Evolutionary conservation across 2,113 vertebrate species (phyloP).

Genomic region (Podarcis cretensis): DNA sequence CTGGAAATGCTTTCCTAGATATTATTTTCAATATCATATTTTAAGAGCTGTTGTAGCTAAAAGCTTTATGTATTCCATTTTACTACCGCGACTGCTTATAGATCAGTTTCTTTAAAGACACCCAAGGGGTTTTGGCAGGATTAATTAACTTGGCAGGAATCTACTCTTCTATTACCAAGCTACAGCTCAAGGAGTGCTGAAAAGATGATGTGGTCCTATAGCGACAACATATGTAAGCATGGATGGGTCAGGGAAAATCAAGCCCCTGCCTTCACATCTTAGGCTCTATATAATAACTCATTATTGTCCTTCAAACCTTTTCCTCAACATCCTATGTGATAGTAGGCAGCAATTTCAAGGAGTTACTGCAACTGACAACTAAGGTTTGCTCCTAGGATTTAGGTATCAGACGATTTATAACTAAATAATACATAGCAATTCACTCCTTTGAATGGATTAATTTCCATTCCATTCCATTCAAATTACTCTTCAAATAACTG

Average conservation of each 20-base stretch:
- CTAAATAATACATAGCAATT: conserved; percentile 2
- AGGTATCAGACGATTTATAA: neutral
- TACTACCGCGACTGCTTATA: neutral
- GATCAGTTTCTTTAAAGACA: conserved; percentile 21
- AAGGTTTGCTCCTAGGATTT: neutral
- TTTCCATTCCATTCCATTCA: fast-evolving
- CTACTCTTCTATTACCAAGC: neutral
- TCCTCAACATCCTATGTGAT: neutral
- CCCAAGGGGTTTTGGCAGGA: neutral
- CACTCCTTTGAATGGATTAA: neutral
- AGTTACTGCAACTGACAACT: neutral
- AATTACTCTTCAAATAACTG: fast-evolving
- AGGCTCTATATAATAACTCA: neutral
- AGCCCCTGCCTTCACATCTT: neutral
- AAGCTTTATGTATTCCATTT: conserved; percentile 34
- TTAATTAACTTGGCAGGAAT: conserved; percentile 34
- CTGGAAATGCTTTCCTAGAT: neutral
- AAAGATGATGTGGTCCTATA: neutral
- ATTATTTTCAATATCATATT: conserved; percentile 9
- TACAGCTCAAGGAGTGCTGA: conserved; percentile 8
- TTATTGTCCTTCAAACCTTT: neutral
- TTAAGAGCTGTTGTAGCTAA: conserved; percentile 13
- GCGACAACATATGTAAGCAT: neutral
- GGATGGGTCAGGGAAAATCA: conserved; percentile 10
- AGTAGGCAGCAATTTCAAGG: neutral